Conservation (phyloP, 2,113 vertebrate species). For the Ondatra zibethicus region DNA sequence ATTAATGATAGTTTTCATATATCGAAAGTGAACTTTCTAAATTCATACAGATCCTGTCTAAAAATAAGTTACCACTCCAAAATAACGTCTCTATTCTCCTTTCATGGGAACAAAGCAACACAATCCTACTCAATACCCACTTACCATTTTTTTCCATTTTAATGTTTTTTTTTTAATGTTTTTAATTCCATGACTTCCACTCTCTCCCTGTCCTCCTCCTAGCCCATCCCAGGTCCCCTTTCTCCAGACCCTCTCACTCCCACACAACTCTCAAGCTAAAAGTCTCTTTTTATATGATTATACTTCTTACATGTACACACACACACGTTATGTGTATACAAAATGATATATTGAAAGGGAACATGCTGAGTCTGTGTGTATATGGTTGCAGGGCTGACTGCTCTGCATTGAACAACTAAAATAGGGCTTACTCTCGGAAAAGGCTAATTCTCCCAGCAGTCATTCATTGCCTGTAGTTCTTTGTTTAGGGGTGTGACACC, state of each 20-base stretch:
- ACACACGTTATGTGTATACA: neutral
- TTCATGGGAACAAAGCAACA: neutral
- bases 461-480: neutral
- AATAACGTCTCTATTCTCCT: conserved; percentile 17
- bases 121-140: neutral
- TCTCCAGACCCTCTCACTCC: no score
- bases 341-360: neutral
- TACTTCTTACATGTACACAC: neutral
- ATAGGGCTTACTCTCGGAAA: rapidly evolving
- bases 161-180: neutral
- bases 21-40: conserved; percentile 14
- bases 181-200: neutral
- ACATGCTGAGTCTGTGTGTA: neutral
- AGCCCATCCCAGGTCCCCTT: no score
- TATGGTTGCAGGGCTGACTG: neutral
- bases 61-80: conserved; percentile 22
- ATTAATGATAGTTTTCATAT: neutral
- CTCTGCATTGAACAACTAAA: neutral
- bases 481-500: no score
- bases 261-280: neutral
- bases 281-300: neutral
- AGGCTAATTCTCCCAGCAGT: neutral
- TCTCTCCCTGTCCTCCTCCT: neutral
- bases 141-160: neutral
- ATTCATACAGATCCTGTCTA: neutral